A percentile compares a stretch with the other conserved stretches of the same genome.
These are phyloP conservation scores for Holacanthus passer DNA, from an alignment of 2,113 vertebrate genomes.

Conservation along the genomic window DNA sequence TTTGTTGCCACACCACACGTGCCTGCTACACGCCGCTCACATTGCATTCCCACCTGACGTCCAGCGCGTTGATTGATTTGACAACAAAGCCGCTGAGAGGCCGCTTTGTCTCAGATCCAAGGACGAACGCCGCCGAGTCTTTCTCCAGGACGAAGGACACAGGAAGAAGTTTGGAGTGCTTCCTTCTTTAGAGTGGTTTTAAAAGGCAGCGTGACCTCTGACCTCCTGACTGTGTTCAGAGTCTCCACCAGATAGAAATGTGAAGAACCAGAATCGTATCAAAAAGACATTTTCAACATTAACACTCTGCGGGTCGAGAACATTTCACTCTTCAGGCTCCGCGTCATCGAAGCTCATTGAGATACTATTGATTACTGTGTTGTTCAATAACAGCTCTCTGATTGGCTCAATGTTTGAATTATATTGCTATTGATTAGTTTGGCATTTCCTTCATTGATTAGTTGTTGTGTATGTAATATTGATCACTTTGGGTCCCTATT, in stretches of 20 bases:
- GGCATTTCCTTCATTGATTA: constrained; percentile 53
- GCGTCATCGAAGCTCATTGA: background rate
- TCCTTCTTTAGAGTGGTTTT: background rate
- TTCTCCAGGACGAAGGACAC: background rate
- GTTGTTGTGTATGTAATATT: constrained; percentile 6
- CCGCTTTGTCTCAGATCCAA: background rate
- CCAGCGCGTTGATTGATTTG: background rate
- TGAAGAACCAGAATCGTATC: background rate
- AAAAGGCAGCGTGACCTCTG: background rate
- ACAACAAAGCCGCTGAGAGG: background rate
- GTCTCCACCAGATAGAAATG: no score
- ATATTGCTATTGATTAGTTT: constrained; percentile 56
- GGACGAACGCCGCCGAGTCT: background rate
- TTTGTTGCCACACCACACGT: background rate
- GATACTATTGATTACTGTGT: background rate
- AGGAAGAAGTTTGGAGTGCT: background rate
- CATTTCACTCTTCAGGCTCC: background rate
- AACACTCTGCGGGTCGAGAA: background rate
- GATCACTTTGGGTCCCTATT: constrained; percentile 17
- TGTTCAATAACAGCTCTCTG: constrained; percentile 11
- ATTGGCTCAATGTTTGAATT: constrained; percentile 35
- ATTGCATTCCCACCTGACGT: background rate
- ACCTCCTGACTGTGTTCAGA: background rate
- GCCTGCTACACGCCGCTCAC: background rate
- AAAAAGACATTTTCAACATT: background rate